Percentiles rank a stretch among this genome's conserved stretches.
These are phyloP conservation scores for Hypotaenidia okinawae DNA, from an alignment of 2,797 vertebrate species.

Conservation along the genomic window DNA sequence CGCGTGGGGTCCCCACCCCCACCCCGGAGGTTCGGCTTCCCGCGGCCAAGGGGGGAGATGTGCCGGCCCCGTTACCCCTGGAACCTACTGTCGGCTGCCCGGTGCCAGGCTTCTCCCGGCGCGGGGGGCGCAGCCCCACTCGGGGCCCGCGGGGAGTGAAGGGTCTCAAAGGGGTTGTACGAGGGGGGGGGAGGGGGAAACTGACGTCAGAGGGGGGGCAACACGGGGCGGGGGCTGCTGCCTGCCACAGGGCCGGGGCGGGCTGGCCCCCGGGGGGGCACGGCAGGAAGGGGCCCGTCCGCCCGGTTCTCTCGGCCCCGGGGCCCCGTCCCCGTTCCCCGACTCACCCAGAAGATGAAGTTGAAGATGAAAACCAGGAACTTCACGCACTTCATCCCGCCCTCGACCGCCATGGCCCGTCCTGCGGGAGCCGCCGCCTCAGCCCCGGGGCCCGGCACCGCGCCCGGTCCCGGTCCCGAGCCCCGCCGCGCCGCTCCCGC, in stretches of 20 bases:
- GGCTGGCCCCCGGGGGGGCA: no score
- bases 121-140: not conserved
- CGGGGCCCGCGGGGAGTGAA: no score
- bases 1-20: not conserved
- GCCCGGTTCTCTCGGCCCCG: not conserved
- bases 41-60: not conserved
- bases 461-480: not conserved
- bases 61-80: not conserved
- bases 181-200: no score
- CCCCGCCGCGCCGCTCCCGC: no score
- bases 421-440: not conserved
- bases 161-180: no score
- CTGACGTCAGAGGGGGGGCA: not conserved
- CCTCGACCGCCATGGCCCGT: slow-evolving; percentile 84
- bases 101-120: not conserved
- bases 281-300: no score
- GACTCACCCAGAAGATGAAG: slow-evolving; percentile 91
- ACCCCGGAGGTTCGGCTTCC: no score
- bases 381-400: slow-evolving; percentile 89
- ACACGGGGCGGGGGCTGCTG: not conserved
- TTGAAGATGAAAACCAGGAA: slow-evolving; percentile 87
- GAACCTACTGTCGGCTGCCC: not conserved
- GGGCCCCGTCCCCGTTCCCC: not conserved
- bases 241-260: not conserved
- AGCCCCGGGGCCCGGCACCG: not conserved